Evolutionary conservation across 2,888 invertebrate genomes (phyloP), one percentile per base, ranked within the genome.

Genomic region (Capitulum mitella): DNA sequence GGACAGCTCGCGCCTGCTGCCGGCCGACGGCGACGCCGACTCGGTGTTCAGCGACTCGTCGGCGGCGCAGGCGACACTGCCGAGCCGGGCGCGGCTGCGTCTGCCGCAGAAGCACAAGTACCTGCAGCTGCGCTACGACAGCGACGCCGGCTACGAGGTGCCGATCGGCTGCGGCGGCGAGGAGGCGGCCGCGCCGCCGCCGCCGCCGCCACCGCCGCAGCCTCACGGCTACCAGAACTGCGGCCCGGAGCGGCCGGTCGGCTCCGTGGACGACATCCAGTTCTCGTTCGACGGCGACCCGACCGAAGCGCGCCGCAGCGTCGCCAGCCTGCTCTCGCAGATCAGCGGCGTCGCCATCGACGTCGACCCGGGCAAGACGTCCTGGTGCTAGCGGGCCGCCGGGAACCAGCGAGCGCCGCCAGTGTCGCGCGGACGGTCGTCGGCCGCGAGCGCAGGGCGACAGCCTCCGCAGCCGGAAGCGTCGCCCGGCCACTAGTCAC

Each of bases 111-210:
- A 26, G 29, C 80, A 81, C n/a, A 84, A 84, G 51, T 84, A 84
- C 61, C 83, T 86, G 37, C 85, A 87, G 82, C 85, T 89, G 81
- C 89, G 89, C 83, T 84, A 85, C 40, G 83, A 84, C 43, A 88
- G 89, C 14, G 89, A 88, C 82, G 88, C 88, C 16, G 81, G 82
- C 32, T 82, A 83, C 29, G 88, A 88, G 83, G 84, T 85, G 58
- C 85, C 88, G 75, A 84, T 87, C 82, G 85, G 87, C 80, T 43
- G 43, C 12, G 43, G 43, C 43, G 43, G 43, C 43, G 12, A 12
- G 43, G 83, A n/a, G n/a, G n/a, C n/a, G 84, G 82, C 82, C 79
- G 81, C 79, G n/a, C 81, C 77, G 83, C 81, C 81, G 84, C 81
- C 75, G 83, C 78, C 70, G 81, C 82, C 34, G 80, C 82, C n/a